Conservation (phyloP, 2,888 invertebrate species). For the Chrysolina haemoptera region DNA sequence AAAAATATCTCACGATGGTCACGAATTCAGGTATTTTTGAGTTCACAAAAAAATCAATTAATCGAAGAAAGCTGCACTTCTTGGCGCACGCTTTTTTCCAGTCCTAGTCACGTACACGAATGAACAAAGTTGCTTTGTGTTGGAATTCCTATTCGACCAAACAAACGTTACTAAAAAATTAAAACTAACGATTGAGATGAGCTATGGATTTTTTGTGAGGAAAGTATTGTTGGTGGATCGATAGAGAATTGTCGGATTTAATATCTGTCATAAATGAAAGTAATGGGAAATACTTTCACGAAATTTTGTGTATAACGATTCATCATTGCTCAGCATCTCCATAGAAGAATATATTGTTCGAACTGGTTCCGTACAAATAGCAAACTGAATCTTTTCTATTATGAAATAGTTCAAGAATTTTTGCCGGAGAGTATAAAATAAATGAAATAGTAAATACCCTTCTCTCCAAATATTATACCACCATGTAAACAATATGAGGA, state of each 20-base stretch:
- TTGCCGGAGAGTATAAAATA: too few species aligned
- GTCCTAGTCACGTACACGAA: constrained; percentile 35
- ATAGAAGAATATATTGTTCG: not conserved
- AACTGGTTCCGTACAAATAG: not conserved
- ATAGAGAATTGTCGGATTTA: not conserved
- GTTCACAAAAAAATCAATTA: constrained; percentile 44
- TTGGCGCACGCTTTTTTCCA: constrained; percentile 32
- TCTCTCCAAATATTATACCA: too few species aligned
- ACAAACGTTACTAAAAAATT: constrained; percentile 31
- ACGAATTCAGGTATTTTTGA: constrained; percentile 42
- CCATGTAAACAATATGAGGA: too few species aligned
- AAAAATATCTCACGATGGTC: constrained; percentile 46
- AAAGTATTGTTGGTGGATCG: constrained; percentile 7
- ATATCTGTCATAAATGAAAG: constrained; percentile 9
- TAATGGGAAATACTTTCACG: constrained; percentile 27
- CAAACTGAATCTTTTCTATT: not conserved
- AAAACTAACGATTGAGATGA: constrained; percentile 7
- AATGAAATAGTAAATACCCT: too few species aligned
- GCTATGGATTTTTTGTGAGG: not conserved
- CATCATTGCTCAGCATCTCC: not conserved
- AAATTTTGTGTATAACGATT: not conserved
- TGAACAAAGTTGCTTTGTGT: constrained; percentile 35
- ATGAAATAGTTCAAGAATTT: too few species aligned
- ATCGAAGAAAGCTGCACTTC: constrained; percentile 44
- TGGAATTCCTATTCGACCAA: not conserved